A percentile compares a stretch with the other conserved stretches of the same genome.
phyloP scores from a whole-genome alignment of 2,888 invertebrate species.

The Odiellus spinosus region DNA sequence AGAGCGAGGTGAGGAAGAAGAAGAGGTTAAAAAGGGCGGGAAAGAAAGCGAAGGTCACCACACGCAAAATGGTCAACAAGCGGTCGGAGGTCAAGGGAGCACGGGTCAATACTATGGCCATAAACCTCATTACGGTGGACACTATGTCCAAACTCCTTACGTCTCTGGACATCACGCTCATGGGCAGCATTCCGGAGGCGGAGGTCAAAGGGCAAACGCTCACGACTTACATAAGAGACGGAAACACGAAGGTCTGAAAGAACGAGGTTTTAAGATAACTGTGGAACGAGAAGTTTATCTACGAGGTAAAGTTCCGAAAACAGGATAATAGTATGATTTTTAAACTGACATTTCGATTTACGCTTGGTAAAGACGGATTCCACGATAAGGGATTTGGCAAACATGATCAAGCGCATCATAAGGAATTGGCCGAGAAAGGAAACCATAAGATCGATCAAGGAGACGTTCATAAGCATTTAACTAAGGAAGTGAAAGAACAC shows the following conservation, averaged over 20 bases:
- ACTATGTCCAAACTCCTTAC: neutral
- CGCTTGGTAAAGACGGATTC: neutral
- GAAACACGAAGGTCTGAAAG: slow-evolving; percentile 17
- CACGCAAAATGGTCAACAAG: neutral
- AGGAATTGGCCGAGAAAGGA: too few relatives aligned
- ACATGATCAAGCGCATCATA: neutral
- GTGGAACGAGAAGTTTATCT: slow-evolving; percentile 19
- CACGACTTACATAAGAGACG: slow-evolving; percentile 15
- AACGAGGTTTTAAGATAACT: slow-evolving; percentile 20
- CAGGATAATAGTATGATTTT: too few relatives aligned
- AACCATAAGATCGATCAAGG: too few relatives aligned
- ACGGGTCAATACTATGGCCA: neutral
- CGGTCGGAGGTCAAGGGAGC: neutral
- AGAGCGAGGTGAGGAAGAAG: neutral
- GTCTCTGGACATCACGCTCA: neutral
- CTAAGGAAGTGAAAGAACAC: neutral
- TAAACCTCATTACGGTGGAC: neutral
- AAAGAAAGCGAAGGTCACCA: neutral
- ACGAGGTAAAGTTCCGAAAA: slow-evolving; percentile 9
- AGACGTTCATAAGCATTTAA: too few relatives aligned
- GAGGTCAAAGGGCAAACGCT: neutral
- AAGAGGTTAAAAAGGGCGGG: neutral
- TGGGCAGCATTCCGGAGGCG: neutral
- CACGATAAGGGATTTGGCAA: neutral
- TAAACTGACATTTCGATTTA: too few relatives aligned